phyloP scores from a whole-genome alignment of 2,888 invertebrate genomes.

The Parasteatoda lunata region DNA sequence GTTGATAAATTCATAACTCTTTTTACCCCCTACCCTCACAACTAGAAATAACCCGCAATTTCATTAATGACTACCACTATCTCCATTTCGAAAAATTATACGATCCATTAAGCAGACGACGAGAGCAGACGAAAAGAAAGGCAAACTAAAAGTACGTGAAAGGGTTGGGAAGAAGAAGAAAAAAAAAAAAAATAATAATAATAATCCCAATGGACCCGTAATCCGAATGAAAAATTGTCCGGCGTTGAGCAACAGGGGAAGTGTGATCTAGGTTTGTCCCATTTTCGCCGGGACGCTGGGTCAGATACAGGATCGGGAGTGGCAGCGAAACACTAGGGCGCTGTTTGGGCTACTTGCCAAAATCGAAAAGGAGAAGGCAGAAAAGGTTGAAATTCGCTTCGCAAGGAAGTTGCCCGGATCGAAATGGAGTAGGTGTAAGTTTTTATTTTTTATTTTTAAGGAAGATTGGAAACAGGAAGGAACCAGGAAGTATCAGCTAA shows the following conservation, averaged over 20 bases:
- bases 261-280: slow-evolving; percentile 21
- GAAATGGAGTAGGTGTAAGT: slow-evolving; percentile 33
- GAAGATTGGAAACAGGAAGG: neutral
- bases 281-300: slow-evolving; percentile 5
- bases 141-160: neutral
- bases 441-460: slow-evolving; percentile 10
- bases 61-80: slow-evolving; percentile 1
- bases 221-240: slow-evolving; percentile 16
- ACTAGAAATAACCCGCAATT: neutral
- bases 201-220: neutral
- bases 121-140: no score
- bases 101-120: neutral
- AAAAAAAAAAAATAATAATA: neutral
- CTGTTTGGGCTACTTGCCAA: slow-evolving; percentile 50
- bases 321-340: neutral
- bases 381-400: slow-evolving; percentile 38
- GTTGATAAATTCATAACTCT: no score
- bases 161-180: neutral
- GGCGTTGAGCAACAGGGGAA: slow-evolving; percentile 36
- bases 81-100: neutral
- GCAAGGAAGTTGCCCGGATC: slow-evolving; percentile 27
- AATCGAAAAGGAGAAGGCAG: slow-evolving; percentile 43
- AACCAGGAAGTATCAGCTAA: no score
- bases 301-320: neutral
- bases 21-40: neutral